These are phyloP conservation scores for Xylocopa sonorina DNA, from an alignment of 1,140 invertebrate genomes.

Conservation along the genomic window DNA sequence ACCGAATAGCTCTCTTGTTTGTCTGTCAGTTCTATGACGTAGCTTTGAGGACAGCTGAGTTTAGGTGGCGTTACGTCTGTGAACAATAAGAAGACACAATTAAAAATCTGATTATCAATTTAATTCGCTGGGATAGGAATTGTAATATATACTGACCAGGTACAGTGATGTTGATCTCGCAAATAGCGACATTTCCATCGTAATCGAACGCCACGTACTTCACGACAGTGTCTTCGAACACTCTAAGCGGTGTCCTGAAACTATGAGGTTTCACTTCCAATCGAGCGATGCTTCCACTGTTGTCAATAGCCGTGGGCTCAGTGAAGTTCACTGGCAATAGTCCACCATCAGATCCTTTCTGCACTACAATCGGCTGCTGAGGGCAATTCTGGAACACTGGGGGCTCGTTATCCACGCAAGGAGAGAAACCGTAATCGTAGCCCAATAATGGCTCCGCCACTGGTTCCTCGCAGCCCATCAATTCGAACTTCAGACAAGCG, in stretches of 20 bases:
- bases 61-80: slow-evolving; percentile 95
- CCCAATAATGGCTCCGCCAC: slow-evolving; percentile 90
- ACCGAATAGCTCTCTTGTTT: slow-evolving; percentile 94
- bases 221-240: slow-evolving; percentile 95
- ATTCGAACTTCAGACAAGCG: slow-evolving; percentile 97
- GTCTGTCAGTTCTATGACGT: slow-evolving; percentile 95
- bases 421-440: slow-evolving; percentile 96
- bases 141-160: slow-evolving; percentile 82
- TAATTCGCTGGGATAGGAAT: too few relatives aligned
- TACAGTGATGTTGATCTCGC: slow-evolving; percentile 97
- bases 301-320: slow-evolving; percentile 95
- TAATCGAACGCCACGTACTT: slow-evolving; percentile 98
- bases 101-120: too few relatives aligned
- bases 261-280: slow-evolving; percentile 95
- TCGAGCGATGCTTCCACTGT: slow-evolving; percentile 95
- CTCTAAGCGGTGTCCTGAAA: slow-evolving; percentile 93
- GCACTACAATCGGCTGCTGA: slow-evolving; percentile 93
- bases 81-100: slow-evolving; percentile 43
- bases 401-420: slow-evolving; percentile 97
- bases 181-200: slow-evolving; percentile 98
- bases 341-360: slow-evolving; percentile 92
- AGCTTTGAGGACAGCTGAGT: slow-evolving; percentile 96
- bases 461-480: slow-evolving; percentile 97
- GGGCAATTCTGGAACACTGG: slow-evolving; percentile 98
- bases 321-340: slow-evolving; percentile 95